Evolutionary conservation across 2,113 vertebrate species (phyloP).

Genomic region (Phoxinus phoxinus): DNA sequence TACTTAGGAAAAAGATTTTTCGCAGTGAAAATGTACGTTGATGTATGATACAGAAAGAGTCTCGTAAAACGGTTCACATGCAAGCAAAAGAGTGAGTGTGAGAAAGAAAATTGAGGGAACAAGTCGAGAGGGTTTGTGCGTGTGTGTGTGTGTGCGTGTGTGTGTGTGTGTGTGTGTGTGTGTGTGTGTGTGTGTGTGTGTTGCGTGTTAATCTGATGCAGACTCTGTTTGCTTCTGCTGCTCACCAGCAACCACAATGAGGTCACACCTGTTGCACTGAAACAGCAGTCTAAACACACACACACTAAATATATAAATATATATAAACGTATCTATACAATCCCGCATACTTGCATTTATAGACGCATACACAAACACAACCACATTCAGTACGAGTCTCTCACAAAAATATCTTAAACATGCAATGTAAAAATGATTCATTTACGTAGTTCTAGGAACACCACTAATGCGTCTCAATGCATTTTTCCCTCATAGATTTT

Average conservation of each 20-base stretch:
- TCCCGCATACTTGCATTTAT: not conserved
- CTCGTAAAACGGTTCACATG: conserved; percentile 4
- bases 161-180: conserved; percentile 36
- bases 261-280: conserved; percentile 73
- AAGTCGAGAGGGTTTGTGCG: conserved; percentile 22
- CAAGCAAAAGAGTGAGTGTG: conserved; percentile 12
- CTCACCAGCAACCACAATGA: conserved; percentile 72
- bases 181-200: conserved; percentile 4
- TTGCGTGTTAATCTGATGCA: conserved; percentile 71
- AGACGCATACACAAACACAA: not conserved
- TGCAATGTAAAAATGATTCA: not conserved
- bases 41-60: not conserved
- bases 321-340: not conserved
- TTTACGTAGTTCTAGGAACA: not conserved
- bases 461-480: not conserved
- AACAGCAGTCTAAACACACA: conserved; percentile 54
- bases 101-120: conserved; percentile 4
- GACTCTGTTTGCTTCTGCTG: conserved; percentile 66
- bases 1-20: not conserved
- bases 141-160: not conserved
- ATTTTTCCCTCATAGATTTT: not conserved
- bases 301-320: conserved; percentile 14
- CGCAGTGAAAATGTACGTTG: too few relatives aligned
- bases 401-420: not conserved
- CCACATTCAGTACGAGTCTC: not conserved